Base-by-base conservation (phyloP, 1,140 invertebrate genomes). In the Trichonephila clavata region DNA sequence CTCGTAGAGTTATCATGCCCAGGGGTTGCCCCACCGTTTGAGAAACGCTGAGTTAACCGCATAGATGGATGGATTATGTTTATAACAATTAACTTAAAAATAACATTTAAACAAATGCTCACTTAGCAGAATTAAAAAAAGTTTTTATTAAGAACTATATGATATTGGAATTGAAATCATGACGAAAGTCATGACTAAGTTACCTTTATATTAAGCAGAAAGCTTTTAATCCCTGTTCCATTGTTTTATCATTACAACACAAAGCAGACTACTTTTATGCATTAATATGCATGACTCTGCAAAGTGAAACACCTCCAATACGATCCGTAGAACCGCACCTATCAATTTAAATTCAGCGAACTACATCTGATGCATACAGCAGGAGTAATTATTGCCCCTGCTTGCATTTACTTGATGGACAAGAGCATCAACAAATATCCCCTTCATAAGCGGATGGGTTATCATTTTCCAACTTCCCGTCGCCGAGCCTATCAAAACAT, bases 371-470 rank as follows among this genome's bases (percentile, higher is more conserved):
- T 39, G 32, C 24, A 18, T 24, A 5, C 7, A 77, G 71, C 27
- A 63, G 27, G 7, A 77, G 71, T 77, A 77, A 77, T 77, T 77
- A 77, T 32, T 39, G 13, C 71, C 27, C 71, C 27, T 77, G 71
- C 6, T 39, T 77, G 27, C 71, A 77, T 77, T 77, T 5, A 27
- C 27, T 77, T 77, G 71, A 77, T 77, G 71, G 71, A 77, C 27
- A 39, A 77, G 71, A 39, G 16, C 27, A 77, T 77, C 71, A 77
- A 77, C 71, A 77, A 77, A 77, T 77, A 77, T 77, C 71, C 71
- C 5, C 27, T 77, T 77, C 27, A 77, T 77, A 77, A 77, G 27
- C 71, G 71, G 27, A 20, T 32, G 32, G 71, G 71, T 77, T 77
- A 77, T 77, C 71, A 77, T 77, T 77, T 77, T 77, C 71, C 71